Conservation (phyloP, 2,797 vertebrate species). For the Takifugu ocellatus region DNA sequence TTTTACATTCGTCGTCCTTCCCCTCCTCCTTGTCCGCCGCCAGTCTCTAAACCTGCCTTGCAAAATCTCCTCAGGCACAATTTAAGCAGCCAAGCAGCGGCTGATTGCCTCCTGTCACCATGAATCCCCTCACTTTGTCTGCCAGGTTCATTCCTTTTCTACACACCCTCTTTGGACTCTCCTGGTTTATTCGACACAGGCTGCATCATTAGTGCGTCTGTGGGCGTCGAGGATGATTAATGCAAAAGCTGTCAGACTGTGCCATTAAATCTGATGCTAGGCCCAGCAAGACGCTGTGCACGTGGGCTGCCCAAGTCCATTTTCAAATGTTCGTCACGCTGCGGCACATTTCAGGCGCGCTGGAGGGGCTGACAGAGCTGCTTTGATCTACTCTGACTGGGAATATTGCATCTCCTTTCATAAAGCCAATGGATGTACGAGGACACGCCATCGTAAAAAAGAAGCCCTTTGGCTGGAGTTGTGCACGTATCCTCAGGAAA, state of each 20-base stretch:
- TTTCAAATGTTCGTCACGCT: constrained; percentile 33
- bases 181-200: constrained; percentile 14
- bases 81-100: constrained; percentile 14
- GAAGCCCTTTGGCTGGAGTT: constrained; percentile 18
- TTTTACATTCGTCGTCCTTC: constrained; percentile 7
- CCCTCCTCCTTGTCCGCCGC: not conserved
- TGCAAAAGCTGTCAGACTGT: constrained; percentile 36
- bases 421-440: constrained; percentile 2
- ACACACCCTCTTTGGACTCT: constrained; percentile 9
- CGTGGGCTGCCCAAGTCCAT: constrained; percentile 27
- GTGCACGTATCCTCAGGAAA: not conserved
- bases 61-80: not conserved
- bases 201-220: constrained; percentile 25
- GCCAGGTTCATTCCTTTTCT: not conserved
- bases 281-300: constrained; percentile 9
- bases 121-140: constrained; percentile 34
- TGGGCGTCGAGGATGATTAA: constrained; percentile 48
- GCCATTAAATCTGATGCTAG: constrained; percentile 40
- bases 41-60: constrained; percentile 18
- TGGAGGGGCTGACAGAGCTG: constrained; percentile 33
- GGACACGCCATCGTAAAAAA: constrained; percentile 10
- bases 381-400: constrained; percentile 40
- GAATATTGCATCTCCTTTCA: constrained; percentile 39
- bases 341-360: constrained; percentile 32
- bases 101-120: constrained; percentile 40